Conservation (phyloP, 1,140 invertebrate species). For the Atta colombica region DNA sequence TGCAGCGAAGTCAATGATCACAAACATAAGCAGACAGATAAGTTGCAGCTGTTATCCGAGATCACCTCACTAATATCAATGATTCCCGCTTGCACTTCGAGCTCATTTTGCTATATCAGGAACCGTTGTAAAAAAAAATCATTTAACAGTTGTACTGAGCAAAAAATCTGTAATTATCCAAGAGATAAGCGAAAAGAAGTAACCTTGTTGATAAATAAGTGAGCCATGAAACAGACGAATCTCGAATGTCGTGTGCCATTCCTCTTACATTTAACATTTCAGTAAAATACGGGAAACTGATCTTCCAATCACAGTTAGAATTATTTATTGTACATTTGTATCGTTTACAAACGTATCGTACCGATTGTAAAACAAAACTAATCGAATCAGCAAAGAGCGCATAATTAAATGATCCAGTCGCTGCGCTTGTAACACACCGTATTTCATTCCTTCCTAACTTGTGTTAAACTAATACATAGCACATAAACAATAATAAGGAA, state of each 20-base stretch:
- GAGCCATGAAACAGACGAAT: background rate
- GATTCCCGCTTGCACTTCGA: background rate
- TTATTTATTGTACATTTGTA: conserved; percentile 39
- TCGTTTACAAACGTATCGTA: conserved; percentile 1
- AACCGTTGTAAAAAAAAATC: background rate
- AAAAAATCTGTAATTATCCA: conserved; percentile 40
- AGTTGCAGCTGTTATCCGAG: conserved; percentile 14
- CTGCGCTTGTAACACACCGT: conserved; percentile 1
- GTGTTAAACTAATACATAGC: background rate
- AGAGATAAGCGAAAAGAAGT: conserved; percentile 18
- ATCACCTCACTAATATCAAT: background rate
- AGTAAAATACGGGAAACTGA: background rate
- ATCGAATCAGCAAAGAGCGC: conserved; percentile 31
- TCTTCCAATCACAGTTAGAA: background rate
- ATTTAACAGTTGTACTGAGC: background rate
- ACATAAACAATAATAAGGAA: conserved; percentile 1
- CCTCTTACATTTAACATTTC: conserved; percentile 3
- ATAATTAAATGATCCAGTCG: background rate
- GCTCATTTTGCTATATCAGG: background rate
- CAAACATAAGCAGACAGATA: conserved; percentile 30
- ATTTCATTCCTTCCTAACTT: background rate
- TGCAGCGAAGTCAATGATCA: conserved; percentile 30
- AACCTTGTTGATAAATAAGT: conserved; percentile 22
- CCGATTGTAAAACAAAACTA: conserved; percentile 1
- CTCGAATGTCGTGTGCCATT: too few relatives aligned